Evolutionary conservation across 1,140 invertebrate species (phyloP).

Genomic region (Drosophila ananassae): DNA sequence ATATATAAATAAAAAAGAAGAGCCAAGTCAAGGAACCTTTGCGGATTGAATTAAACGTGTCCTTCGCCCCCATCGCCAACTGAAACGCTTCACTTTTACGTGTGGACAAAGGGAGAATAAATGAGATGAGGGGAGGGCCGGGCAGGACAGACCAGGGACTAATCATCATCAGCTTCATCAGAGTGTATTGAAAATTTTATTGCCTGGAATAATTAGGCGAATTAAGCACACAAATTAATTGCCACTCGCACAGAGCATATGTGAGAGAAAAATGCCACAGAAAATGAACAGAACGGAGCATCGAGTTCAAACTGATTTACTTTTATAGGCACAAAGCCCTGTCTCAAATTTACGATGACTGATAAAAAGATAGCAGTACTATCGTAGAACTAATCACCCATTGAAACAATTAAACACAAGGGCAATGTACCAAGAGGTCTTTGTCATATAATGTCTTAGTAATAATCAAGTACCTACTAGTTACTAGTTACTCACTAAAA

Average conservation of each 20-base stretch:
- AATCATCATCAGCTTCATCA: constrained; percentile 32
- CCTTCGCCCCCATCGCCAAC: constrained; percentile 42
- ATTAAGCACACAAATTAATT: constrained; percentile 80
- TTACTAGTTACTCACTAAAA: too few relatives aligned
- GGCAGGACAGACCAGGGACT: background rate
- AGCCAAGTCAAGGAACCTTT: constrained; percentile 65
- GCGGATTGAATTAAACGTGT: constrained; percentile 80
- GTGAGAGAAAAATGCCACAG: constrained; percentile 50
- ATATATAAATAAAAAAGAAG: constrained; percentile 36
- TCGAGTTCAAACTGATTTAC: constrained; percentile 66
- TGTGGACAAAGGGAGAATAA: constrained; percentile 44
- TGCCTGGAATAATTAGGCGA: constrained; percentile 79
- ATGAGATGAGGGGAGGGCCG: background rate
- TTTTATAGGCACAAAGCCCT: constrained; percentile 70
- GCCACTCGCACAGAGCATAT: constrained; percentile 59
- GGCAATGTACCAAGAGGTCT: background rate
- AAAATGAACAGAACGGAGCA: constrained; percentile 3
- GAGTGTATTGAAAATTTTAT: constrained; percentile 80
- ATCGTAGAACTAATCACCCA: constrained; percentile 27
- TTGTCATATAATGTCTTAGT: background rate
- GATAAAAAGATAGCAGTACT: constrained; percentile 9
- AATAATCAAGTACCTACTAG: too few relatives aligned
- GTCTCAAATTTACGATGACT: constrained; percentile 52
- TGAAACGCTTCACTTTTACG: constrained; percentile 30
- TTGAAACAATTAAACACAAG: background rate